Base-by-base conservation (phyloP, 1,140 invertebrate genomes). In the Drosophila sproati region DNA sequence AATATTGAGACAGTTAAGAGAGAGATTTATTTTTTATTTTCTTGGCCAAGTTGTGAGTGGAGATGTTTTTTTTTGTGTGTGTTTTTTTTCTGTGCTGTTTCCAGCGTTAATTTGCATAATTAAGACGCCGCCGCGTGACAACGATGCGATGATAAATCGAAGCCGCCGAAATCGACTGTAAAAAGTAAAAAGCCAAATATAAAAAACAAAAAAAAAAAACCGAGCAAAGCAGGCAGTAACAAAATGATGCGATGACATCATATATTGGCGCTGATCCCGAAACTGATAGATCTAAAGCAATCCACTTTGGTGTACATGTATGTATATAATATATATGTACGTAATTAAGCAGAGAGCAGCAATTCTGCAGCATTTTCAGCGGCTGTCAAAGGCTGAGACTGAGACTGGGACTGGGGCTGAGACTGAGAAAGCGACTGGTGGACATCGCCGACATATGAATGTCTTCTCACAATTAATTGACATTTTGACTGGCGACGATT, bases 391-490 rank as follows among this genome's bases (percentile, higher is more conserved):
- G 76, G 73, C 35, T 8, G 2, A 8, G 3, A 8, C 6, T 3
- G 37, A 39, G n/a, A n/a, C 77, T 78, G 76, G 66, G 76, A 78
- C 31, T 3, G 6, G 7, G 10, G 3, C 6, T 3, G 37, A 39
- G n/a, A n/a, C 39, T n/a, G 10, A 43, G 5, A 34, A 4, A 34
- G 3, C 31, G 41, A 48, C 47, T 56, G 45, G 31, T 32, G 12
- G 43, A 31, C 62, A 63, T 55, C 50, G 66, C 67, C 78, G 82
- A 85, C 82, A 74, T 77, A 77, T 80, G 70, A 81, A 75, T 82
- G 79, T 82, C 83, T 86, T 82, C 69, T 87, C 77, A 88, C 82
- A 87, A 80, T 83, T 88, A 88, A 88, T 88, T 88, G 83, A 89
- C 83, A 77, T 88, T 88, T 88, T 80, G 80, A 83, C 77, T 78